Percentiles rank a stretch among this genome's conserved stretches.
Evolutionary conservation across 30 jellyfish, hydroid and myxozoan genomes (phyloP).

Genomic region (Euphysa ruthae): DNA sequence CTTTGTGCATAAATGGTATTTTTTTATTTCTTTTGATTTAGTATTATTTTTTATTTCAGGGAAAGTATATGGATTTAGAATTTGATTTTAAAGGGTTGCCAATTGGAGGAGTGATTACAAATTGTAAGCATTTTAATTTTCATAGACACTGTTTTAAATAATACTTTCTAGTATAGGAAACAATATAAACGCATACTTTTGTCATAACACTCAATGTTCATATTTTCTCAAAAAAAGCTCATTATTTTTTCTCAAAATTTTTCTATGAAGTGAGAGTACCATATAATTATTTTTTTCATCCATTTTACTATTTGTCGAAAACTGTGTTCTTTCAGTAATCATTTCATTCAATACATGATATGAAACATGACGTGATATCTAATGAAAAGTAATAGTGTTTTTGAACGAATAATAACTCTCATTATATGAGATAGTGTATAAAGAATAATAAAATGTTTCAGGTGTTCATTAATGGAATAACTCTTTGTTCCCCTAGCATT

Average conservation of each 20-base stretch:
- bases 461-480: too few relatives aligned
- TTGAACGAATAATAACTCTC: too few relatives aligned
- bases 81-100: constrained; percentile 96
- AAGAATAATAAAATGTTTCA: too few relatives aligned
- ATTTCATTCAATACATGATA: too few relatives aligned
- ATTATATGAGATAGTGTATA: too few relatives aligned
- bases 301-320: too few relatives aligned
- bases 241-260: neutral
- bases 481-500: too few relatives aligned
- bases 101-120: constrained; percentile 94
- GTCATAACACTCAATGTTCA: neutral
- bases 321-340: too few relatives aligned
- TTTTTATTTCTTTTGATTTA: neutral
- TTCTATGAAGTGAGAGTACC: neutral
- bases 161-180: neutral
- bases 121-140: constrained; percentile 48
- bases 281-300: too few relatives aligned
- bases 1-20: too few relatives aligned
- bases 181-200: neutral
- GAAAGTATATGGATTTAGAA: constrained; percentile 95
- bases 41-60: constrained; percentile 37
- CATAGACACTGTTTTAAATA: neutral
- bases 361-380: too few relatives aligned
- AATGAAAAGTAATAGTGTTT: too few relatives aligned
- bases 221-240: neutral